phyloP scores from a whole-genome alignment of 2,113 vertebrate species.

The Mohoua ochrocephala region DNA sequence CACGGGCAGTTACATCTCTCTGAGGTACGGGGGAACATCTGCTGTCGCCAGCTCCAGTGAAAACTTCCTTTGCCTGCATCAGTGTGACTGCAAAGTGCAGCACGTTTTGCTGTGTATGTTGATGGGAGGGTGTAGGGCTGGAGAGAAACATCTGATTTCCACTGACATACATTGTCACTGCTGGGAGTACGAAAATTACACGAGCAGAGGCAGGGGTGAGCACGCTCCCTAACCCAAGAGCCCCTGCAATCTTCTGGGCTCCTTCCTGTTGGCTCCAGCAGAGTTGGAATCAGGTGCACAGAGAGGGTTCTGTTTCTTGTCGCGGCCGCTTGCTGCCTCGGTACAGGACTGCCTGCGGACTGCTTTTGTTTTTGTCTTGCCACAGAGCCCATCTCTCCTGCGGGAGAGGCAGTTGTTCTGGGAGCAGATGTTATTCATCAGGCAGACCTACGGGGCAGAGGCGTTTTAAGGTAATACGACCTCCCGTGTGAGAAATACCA shows the following conservation, averaged over 20 bases:
- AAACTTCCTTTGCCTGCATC: background rate
- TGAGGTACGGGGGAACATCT: background rate
- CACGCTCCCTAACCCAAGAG: background rate
- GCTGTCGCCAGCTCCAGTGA: background rate
- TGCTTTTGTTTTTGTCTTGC: background rate
- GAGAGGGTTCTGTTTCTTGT: background rate
- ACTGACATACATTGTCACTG: accelerated
- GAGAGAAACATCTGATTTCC: background rate
- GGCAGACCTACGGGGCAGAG: background rate
- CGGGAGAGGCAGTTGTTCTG: background rate
- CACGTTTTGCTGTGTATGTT: background rate
- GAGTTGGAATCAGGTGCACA: background rate
- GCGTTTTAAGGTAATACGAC: constrained; percentile 20
- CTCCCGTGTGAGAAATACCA: constrained; percentile 24
- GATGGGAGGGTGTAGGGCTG: background rate
- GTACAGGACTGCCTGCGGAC: background rate
- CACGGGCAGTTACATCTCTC: background rate
- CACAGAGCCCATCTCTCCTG: background rate
- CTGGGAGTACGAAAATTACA: too few relatives aligned
- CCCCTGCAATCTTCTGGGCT: background rate
- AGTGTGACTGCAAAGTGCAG: background rate
- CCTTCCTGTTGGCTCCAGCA: background rate
- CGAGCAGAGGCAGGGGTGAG: background rate
- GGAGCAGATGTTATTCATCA: constrained; percentile 29
- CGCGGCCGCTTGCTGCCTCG: accelerated